These are phyloP conservation scores for Epiblema foenella DNA, from an alignment of 2,888 invertebrate species.

Conservation along the genomic window DNA sequence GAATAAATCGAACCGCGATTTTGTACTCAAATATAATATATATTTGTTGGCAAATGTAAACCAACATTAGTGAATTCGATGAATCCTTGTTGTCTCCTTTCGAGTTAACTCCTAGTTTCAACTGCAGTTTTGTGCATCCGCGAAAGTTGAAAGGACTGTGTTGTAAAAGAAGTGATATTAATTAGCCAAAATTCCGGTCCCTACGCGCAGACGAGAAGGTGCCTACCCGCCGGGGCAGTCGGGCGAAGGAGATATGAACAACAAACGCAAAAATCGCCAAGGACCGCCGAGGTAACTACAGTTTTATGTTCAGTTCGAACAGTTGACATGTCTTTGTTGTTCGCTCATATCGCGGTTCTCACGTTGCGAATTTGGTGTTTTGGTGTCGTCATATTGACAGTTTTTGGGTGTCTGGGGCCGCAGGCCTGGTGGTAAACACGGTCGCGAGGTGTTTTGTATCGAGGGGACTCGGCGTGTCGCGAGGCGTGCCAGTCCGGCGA, in stretches of 20 bases:
- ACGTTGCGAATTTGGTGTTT: conserved; percentile 64
- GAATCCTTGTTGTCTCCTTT: conserved; percentile 81
- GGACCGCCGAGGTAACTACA: conserved; percentile 88
- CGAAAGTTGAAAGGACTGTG: conserved; percentile 86
- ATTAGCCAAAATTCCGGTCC: conserved; percentile 93
- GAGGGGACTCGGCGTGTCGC: conserved; percentile 62
- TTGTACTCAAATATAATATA: conserved; percentile 83
- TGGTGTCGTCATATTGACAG: conserved; percentile 70
- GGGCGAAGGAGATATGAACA: conserved; percentile 89
- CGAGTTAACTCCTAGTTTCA: conserved; percentile 80
- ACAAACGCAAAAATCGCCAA: conserved; percentile 93
- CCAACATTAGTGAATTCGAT: conserved; percentile 79
- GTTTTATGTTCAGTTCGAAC: conserved; percentile 63
- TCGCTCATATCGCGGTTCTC: conserved; percentile 58
- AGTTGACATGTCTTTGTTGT: conserved; percentile 82
- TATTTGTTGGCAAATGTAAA: conserved; percentile 83
- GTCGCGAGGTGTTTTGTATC: conserved; percentile 57
- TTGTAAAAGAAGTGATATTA: conserved; percentile 84
- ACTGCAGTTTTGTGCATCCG: conserved; percentile 85
- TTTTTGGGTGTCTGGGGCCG: conserved; percentile 59
- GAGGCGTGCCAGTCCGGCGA: conserved; percentile 55
- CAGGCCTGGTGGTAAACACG: conserved; percentile 60
- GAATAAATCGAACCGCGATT: conserved; percentile 82
- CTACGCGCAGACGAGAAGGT: conserved; percentile 92
- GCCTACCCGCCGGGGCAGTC: conserved; percentile 89